A percentile compares a stretch with the other conserved stretches of the same genome.
Conservation (phyloP, 2,888 invertebrate species). For the Leptopilina myrica region DNA sequence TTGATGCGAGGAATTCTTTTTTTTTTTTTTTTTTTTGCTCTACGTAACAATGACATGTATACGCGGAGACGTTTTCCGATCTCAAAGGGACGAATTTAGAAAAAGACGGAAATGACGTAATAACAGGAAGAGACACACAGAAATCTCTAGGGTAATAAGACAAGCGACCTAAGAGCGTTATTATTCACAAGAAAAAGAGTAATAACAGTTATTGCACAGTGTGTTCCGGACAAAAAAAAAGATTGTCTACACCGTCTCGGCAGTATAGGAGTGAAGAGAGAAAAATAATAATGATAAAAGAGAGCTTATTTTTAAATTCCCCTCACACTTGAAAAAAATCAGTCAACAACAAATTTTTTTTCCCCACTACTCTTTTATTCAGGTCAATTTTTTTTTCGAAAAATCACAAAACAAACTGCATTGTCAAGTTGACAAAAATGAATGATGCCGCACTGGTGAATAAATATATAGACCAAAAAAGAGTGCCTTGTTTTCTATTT, state of each 20-base stretch:
- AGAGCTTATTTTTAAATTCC: background rate
- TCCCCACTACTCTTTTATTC: conserved; percentile 2
- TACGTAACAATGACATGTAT: background rate
- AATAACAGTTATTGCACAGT: conserved; percentile 34
- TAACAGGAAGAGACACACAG: conserved; percentile 26
- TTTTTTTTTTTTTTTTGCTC: background rate
- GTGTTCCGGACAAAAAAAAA: background rate
- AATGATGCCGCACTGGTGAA: conserved; percentile 2
- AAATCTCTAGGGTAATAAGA: conserved; percentile 40
- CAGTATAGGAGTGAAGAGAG: too few relatives aligned
- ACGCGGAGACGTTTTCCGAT: background rate
- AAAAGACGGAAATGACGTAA: conserved; percentile 35
- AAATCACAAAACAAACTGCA: background rate
- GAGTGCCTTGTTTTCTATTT: background rate
- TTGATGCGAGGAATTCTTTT: background rate
- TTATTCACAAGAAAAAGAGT: conserved; percentile 36
- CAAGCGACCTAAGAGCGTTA: conserved; percentile 33
- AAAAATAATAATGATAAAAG: background rate
- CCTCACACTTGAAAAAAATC: background rate
- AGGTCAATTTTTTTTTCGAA: background rate
- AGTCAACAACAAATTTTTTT: background rate
- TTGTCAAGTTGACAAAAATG: background rate
- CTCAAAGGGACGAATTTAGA: conserved; percentile 18
- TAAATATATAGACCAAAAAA: background rate
- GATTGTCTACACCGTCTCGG: background rate